Evolutionary conservation across 2,888 invertebrate genomes (phyloP).

Genomic region (Microctonus brassicae): DNA sequence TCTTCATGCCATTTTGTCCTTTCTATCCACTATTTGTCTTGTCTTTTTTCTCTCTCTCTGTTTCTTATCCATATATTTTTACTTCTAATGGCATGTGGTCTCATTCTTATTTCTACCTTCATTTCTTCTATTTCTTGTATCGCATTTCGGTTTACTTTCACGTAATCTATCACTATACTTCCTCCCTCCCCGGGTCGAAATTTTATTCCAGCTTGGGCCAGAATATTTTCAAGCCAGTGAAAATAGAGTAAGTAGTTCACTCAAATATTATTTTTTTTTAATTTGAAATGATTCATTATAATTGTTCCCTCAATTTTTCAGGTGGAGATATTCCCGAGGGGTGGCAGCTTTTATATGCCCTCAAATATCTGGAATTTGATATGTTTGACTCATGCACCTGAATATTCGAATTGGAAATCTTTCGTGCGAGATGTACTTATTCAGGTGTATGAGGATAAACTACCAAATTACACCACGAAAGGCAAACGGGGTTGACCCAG

Average conservation of each 20-base stretch:
- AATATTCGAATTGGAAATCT: background rate
- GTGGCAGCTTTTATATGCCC: background rate
- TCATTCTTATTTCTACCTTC: background rate
- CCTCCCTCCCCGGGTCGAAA: slow-evolving; percentile 22
- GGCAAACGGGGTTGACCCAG: background rate
- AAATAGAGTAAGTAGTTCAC: too few relatives aligned
- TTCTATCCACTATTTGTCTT: background rate
- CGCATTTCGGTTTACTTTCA: background rate
- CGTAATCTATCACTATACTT: slow-evolving; percentile 31
- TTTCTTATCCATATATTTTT: background rate
- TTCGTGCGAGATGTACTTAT: background rate
- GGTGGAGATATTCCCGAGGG: too few relatives aligned
- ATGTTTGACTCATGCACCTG: background rate
- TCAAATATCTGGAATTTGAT: background rate
- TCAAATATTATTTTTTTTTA: too few relatives aligned
- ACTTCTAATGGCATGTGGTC: slow-evolving; percentile 7
- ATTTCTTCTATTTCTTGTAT: slow-evolving; percentile 7
- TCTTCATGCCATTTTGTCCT: slow-evolving; percentile 1
- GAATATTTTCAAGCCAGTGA: too few relatives aligned
- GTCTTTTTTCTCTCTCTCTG: background rate
- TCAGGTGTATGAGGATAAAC: background rate
- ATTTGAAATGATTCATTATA: too few relatives aligned
- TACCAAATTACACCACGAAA: background rate
- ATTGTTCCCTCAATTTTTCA: too few relatives aligned
- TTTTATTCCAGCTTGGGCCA: too few relatives aligned